A percentile compares a stretch with the other conserved stretches of the same genome.
phyloP scores from a whole-genome alignment of 2,113 vertebrate species.

The Gambusia holbrooki region DNA sequence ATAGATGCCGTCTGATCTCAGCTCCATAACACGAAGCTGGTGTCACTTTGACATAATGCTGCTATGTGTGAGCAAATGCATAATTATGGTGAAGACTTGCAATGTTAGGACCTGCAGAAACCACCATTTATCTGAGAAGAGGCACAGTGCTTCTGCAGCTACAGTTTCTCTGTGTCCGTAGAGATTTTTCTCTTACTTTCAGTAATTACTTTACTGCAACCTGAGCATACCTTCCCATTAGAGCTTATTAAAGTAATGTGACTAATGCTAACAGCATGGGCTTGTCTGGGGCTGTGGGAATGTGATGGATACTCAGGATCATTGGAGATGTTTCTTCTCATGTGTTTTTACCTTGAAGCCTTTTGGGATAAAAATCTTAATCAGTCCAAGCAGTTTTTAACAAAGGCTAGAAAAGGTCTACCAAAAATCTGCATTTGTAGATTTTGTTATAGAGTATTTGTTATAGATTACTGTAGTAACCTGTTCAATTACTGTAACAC shows the following conservation, averaged over 20 bases:
- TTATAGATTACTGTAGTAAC: not conserved
- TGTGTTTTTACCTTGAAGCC: not conserved
- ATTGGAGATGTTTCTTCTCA: not conserved
- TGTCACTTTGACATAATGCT: not conserved
- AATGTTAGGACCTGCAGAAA: not conserved
- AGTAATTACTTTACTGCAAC: constrained; percentile 8
- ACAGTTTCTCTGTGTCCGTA: not conserved
- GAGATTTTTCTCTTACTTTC: not conserved
- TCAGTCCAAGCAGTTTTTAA: not conserved
- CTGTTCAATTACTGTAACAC: not conserved
- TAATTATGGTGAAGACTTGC: not conserved
- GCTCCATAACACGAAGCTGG: not conserved
- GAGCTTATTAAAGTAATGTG: constrained; percentile 16
- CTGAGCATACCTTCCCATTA: constrained; percentile 14
- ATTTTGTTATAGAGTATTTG: no score
- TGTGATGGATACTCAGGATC: not conserved
- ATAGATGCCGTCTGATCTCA: not conserved
- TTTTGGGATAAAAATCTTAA: constrained; percentile 3
- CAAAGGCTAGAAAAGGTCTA: not conserved
- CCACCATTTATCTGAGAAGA: not conserved
- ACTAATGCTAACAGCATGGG: constrained; percentile 14
- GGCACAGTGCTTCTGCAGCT: not conserved
- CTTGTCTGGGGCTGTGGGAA: constrained; percentile 4
- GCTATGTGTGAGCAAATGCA: not conserved
- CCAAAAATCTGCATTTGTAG: no score